Evolutionary conservation across 2,113 vertebrate genomes (phyloP), one percentile per base, ranked within the genome.

Genomic region (Hemichromis elongatus): DNA sequence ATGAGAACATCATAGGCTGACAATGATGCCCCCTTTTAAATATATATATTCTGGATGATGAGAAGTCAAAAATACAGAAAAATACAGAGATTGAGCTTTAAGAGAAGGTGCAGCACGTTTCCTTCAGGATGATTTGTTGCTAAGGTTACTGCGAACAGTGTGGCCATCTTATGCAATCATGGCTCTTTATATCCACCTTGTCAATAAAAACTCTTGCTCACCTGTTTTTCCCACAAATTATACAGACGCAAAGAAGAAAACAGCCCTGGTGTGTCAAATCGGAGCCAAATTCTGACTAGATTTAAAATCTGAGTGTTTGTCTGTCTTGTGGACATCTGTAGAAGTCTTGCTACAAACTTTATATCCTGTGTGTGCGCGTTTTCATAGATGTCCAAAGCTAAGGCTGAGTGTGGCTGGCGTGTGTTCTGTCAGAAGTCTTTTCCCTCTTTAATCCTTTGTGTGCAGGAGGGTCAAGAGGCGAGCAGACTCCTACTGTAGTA

Each of bases 1-100:
- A 97, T 94, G 93, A 96, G 92, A 92, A 95, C 93, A 92, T 96
- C 92, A 93, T 94, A 94, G 91, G 95, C 90, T 93, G 90, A 92
- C 57, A 90, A 93, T 77, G 83, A 86, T 90, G 61, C 92, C 90
- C 88, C 89, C 78, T 92, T 92, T 90, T 77, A 82, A 83, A 90
- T 56, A 53, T 80, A 53, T 80, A 56, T 61, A 55, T 87, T 83
- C 83, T 66, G 77, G 47, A 14, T 86, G 92, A 89, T 63, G 68
- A 81, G 42, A 11, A 59, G 70, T 79, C 57, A 92, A 45, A 92
- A 86, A 47, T n/a, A 7, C 3, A 52, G 37, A 37, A 75, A 82
- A 47, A 61, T n/a, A 4, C 2, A 73, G 21, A 9, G 16, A 52
- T 18, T 33, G 26, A 52, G 30, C 13, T 80, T 9, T 45, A 18